Base-by-base conservation (phyloP, 2,888 invertebrate genomes). In the Perizoma affinitatum region DNA sequence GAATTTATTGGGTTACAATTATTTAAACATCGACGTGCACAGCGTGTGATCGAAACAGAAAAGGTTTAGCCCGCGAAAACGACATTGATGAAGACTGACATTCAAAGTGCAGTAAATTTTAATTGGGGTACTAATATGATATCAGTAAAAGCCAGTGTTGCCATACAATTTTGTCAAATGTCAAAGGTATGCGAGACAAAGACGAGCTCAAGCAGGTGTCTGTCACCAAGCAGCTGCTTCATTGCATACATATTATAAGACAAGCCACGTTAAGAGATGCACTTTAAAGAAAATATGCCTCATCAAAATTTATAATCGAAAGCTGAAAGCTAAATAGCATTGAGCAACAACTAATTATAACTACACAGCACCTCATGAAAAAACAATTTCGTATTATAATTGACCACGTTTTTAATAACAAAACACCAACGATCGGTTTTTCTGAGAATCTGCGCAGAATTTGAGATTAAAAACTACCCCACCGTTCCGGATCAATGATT, bases 111-210 rank as follows among this genome's bases (percentile, higher is more conserved):
- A 9, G 10, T 42, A 42, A n/a, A 42, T 42, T 10, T 42, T 42
- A 42, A 10, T 42, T 9, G 9, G 40, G 4, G 9, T 40, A 40
- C 40, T n/a, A 38, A 6, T 38, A 9, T 42, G 5, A n/a, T 9
- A 7, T 43, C 10, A 8, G 35, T 45, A 57, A 75, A 75, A 72
- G 69, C 69, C 69, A 63, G 69, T 46, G 63, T 63, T 52, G 68
- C 58, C 55, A 70, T 74, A 66, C 57, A 65, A 68, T 63, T 69
- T 73, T 67, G 72, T 67, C 71, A 84, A 90, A 90, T 89, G 90
- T 87, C 89, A 88, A 79, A 88, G 85, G 84, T 84, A 82, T 83
- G 79, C 69, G 73, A 58, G 71, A 77, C 76, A 67, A 71, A 70
- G 75, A 78, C 73, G 42, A 75, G 67, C 65, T 68, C 51, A 69